Conservation (phyloP, 1,140 invertebrate genomes). For the Hesperophylax magnus region DNA sequence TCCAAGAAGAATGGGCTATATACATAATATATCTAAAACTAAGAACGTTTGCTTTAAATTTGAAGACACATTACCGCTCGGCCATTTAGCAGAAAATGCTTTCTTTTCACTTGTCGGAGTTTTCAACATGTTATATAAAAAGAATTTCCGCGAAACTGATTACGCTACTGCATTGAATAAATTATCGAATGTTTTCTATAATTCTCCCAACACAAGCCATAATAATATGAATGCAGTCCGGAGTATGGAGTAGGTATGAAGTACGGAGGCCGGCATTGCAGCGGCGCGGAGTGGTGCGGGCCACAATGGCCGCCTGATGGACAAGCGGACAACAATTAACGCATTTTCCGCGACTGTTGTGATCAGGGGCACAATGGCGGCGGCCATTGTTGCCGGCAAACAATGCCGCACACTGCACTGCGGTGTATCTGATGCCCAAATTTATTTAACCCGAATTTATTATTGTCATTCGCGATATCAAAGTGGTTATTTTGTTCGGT, state of each 20-base stretch:
- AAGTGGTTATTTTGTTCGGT: slow-evolving; percentile 9
- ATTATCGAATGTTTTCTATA: slow-evolving; percentile 41
- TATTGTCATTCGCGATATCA: slow-evolving; percentile 53
- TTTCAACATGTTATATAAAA: too few species aligned
- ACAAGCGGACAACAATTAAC: slow-evolving; percentile 57
- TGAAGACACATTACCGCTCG: too few species aligned
- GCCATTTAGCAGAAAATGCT: too few species aligned
- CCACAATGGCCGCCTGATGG: slow-evolving; percentile 52
- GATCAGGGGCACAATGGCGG: slow-evolving; percentile 46
- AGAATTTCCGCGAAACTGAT: too few species aligned
- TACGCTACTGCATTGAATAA: not conserved
- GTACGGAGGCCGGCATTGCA: too few species aligned
- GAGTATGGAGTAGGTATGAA: not conserved
- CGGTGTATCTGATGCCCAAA: slow-evolving; percentile 49
- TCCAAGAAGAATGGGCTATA: too few species aligned
- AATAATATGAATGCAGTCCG: slow-evolving; percentile 41
- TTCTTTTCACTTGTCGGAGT: too few species aligned
- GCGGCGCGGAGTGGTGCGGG: slow-evolving; percentile 1
- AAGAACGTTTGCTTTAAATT: too few species aligned
- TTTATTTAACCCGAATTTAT: slow-evolving; percentile 56
- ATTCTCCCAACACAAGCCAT: slow-evolving; percentile 12
- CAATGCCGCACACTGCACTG: slow-evolving; percentile 54
- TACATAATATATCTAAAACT: too few species aligned
- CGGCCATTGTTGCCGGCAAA: slow-evolving; percentile 44
- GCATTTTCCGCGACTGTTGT: slow-evolving; percentile 58